These are phyloP conservation scores for Osmerus eperlanus DNA, from an alignment of 2,113 vertebrate genomes.

Conservation along the genomic window DNA sequence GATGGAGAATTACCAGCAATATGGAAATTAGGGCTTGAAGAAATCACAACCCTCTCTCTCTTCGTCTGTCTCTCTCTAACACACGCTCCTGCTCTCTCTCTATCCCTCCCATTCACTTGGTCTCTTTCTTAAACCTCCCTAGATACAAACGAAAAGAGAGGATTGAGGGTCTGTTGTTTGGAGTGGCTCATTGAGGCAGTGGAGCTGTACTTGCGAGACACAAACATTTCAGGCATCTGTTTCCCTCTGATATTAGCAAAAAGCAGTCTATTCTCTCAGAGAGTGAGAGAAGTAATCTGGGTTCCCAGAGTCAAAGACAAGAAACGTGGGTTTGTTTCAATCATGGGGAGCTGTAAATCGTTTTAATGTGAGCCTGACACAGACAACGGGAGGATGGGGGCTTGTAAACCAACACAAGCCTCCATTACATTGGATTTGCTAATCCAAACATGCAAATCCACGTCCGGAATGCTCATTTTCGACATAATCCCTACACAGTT, in stretches of 20 bases:
- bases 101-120: neutral
- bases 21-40: slow-evolving; percentile 40
- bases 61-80: neutral
- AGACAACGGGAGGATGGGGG: slow-evolving; percentile 39
- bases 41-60: slow-evolving; percentile 37
- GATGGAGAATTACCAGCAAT: neutral
- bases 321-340: slow-evolving; percentile 53
- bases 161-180: slow-evolving; percentile 38
- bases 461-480: slow-evolving; percentile 69
- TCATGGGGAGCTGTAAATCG: slow-evolving; percentile 27
- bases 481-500: slow-evolving; percentile 70
- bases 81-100: slow-evolving; percentile 17
- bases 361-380: slow-evolving; percentile 45
- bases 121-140: slow-evolving; percentile 33
- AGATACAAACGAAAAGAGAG: slow-evolving; percentile 43
- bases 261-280: slow-evolving; percentile 32
- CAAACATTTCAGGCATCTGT: slow-evolving; percentile 53
- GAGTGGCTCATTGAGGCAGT: slow-evolving; percentile 41
- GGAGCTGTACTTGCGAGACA: slow-evolving; percentile 38
- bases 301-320: slow-evolving; percentile 50
- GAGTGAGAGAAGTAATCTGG: slow-evolving; percentile 43
- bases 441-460: slow-evolving; percentile 73
- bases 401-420: slow-evolving; percentile 54
- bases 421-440: slow-evolving; percentile 69
- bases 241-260: slow-evolving; percentile 58